These are phyloP conservation scores for Sinopyrophorus schimmeli DNA, from an alignment of 2,888 invertebrate genomes.

Conservation along the genomic window DNA sequence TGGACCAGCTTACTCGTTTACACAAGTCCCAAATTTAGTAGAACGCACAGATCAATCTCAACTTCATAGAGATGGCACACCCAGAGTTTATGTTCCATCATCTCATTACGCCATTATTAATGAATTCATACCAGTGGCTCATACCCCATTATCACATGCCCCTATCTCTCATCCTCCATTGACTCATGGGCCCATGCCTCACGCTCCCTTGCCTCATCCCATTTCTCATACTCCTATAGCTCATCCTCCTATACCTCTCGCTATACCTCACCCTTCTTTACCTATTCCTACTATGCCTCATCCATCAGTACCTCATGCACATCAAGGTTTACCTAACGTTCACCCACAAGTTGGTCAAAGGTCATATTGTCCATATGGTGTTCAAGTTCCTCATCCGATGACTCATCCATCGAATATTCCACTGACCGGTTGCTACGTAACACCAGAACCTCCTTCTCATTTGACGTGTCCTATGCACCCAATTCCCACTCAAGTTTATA, in stretches of 20 bases:
- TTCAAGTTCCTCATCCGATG: conserved; percentile 9
- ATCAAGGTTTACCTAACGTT: background rate
- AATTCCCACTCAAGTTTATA: conserved; percentile 9
- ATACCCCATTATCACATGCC: background rate
- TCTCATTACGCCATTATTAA: background rate
- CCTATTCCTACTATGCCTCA: conserved; percentile 9
- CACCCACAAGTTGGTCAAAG: too few species aligned
- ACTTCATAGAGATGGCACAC: conserved; percentile 15
- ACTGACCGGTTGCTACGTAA: conserved; percentile 8
- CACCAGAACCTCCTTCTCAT: conserved; percentile 10
- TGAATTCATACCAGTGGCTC: background rate
- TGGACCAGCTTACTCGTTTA: conserved; percentile 3
- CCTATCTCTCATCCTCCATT: conserved; percentile 3
- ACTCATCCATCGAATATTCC: conserved; percentile 6
- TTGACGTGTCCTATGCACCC: conserved; percentile 11
- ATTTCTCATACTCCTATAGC: too few species aligned
- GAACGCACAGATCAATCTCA: conserved; percentile 4
- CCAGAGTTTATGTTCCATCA: conserved; percentile 10
- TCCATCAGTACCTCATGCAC: conserved; percentile 2
- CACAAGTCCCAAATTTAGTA: conserved; percentile 19
- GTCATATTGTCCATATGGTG: conserved; percentile 9
- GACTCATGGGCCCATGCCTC: conserved; percentile 1
- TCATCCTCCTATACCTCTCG: too few species aligned
- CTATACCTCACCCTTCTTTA: conserved; percentile 5
- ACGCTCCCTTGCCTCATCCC: too few species aligned